Percentiles rank a stretch among this genome's conserved stretches.
These are phyloP conservation scores for Gila robusta DNA, from an alignment of 2,797 vertebrate species.

Conservation along the genomic window DNA sequence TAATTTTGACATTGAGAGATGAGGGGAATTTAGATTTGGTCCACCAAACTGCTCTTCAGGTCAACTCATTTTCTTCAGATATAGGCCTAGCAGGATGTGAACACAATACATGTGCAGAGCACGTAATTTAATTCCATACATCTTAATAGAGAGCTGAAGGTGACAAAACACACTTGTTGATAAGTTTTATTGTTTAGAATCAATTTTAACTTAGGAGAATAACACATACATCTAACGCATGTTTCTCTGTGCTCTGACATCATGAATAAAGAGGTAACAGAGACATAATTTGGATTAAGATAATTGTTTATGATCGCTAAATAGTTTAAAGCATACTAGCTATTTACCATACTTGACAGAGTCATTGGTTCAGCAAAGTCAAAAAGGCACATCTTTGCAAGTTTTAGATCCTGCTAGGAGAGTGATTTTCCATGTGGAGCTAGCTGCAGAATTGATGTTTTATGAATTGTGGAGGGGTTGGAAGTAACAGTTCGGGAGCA, in stretches of 20 bases:
- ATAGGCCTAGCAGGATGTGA: slow-evolving; percentile 14
- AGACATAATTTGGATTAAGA: neutral
- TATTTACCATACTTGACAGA: slow-evolving; percentile 28
- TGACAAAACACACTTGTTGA: slow-evolving; percentile 43
- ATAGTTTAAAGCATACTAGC: slow-evolving; percentile 35
- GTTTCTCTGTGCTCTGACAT: slow-evolving; percentile 17
- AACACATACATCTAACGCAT: neutral
- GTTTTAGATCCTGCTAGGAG: slow-evolving; percentile 24
- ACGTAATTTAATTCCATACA: slow-evolving; percentile 33
- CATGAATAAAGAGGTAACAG: neutral
- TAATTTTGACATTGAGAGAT: slow-evolving; percentile 54
- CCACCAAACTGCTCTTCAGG: slow-evolving; percentile 40
- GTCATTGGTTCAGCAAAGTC: slow-evolving; percentile 15
- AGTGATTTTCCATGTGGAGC: slow-evolving; percentile 38
- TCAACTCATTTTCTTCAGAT: slow-evolving; percentile 50
- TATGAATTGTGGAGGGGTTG: slow-evolving; percentile 54
- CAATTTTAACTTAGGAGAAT: slow-evolving; percentile 35
- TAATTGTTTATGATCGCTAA: slow-evolving; percentile 1
- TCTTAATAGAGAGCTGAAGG: slow-evolving; percentile 48
- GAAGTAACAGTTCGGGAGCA: slow-evolving; percentile 45
- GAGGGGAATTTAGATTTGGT: slow-evolving; percentile 50
- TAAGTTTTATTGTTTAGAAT: neutral
- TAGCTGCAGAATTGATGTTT: slow-evolving; percentile 53
- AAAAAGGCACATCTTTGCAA: slow-evolving; percentile 36
- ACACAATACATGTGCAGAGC: slow-evolving; percentile 7